A percentile compares a stretch with the other conserved stretches of the same genome.
Evolutionary conservation across 2,113 vertebrate genomes (phyloP).

Genomic region (Muntiacus reevesi): DNA sequence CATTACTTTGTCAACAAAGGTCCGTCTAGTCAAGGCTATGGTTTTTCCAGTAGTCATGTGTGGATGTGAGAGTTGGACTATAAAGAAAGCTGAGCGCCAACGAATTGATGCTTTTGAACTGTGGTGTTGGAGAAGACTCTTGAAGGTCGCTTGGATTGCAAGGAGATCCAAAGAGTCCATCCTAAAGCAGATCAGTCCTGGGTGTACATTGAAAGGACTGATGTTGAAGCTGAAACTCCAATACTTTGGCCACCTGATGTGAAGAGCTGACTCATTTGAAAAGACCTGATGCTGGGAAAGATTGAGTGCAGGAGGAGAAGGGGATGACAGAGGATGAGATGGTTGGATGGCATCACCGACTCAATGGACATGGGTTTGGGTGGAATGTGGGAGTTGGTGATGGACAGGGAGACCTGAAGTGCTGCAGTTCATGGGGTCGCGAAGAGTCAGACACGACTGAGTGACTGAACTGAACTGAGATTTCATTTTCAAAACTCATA

Average conservation of each 20-base stretch:
- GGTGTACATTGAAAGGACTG: neutral
- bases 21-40: neutral
- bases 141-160: too few species aligned
- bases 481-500: neutral
- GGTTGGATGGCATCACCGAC: neutral
- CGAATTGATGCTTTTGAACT: too few species aligned
- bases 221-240: neutral
- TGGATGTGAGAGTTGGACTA: neutral
- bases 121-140: too few species aligned
- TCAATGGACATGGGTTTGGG: neutral
- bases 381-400: rapidly evolving
- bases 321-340: neutral
- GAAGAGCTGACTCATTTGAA: neutral
- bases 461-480: neutral
- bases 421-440: rapidly evolving
- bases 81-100: rapidly evolving
- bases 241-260: neutral
- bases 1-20: too few species aligned
- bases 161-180: too few species aligned
- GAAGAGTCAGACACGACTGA: rapidly evolving
- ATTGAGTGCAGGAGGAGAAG: neutral
- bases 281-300: neutral
- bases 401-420: neutral
- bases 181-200: neutral
- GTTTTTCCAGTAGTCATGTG: neutral